Base-by-base conservation (phyloP, 2,888 invertebrate species). In the Myathropa florea region DNA sequence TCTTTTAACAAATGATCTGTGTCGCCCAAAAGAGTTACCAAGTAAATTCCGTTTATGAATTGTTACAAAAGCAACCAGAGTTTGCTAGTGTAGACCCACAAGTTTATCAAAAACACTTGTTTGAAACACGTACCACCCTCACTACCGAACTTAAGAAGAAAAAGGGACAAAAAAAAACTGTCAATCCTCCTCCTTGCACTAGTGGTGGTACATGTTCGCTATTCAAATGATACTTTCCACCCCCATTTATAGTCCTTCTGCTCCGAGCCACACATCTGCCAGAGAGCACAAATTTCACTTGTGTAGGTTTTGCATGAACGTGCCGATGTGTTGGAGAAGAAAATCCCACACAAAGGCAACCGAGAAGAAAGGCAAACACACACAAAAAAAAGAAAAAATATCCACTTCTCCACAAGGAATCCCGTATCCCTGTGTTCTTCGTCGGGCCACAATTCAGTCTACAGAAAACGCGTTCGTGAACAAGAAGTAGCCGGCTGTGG, bases 401-500 rank as follows among this genome's bases (percentile, higher is more conserved):
- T 60, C 65, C 68, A 61, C 68, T 77, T 61, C 36, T 73, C 60
- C 21, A 80, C 67, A 77, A 81, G 81, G 82, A 78, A 78, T 78
- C 77, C 61, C 73, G 68, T 83, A 78, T 85, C 81, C 85, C 77
- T 85, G 68, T 68, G 85, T 59, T 82, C 82, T 77, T 57, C 36
- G 68, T 72, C 81, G 82, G 64, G 72, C 80, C 73, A 79, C 89
- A 90, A 91, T 90, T 92, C 91, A 93, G 93, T 93, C 92, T 92
- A 92, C 91, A 92, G 91, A 92, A 92, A 92, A 92, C 93, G 93
- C 92, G 93, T 91, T 91, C 92, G 93, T 92, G 93, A 92, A 91
- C 90, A 89, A 93, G 92, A 92, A 92, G 92, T 92, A 91, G 93
- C 92, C 92, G 92, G 91, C 91, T 91, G 90, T 90, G 91, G 93